Conservation (phyloP, 2,797 vertebrate genomes). For the Pipistrellus pipistrellus region DNA sequence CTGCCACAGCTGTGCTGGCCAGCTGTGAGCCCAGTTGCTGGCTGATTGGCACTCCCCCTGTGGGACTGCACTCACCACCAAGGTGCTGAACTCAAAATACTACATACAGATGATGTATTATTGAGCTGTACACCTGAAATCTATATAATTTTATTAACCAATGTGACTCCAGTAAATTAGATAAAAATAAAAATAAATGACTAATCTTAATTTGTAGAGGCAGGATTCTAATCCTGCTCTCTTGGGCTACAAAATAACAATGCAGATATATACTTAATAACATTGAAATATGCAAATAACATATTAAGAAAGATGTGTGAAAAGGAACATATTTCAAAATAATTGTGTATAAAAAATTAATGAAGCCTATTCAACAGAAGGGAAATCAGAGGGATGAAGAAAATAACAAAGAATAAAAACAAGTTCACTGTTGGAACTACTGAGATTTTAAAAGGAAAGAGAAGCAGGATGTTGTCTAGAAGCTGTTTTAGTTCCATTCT, state of each 20-base stretch:
- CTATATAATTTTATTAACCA: background rate
- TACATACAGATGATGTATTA: background rate
- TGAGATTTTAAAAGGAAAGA: background rate
- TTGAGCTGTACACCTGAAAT: background rate
- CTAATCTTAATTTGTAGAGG: background rate
- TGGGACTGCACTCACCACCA: no score
- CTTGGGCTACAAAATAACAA: background rate
- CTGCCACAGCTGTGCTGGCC: no score
- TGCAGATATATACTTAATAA: background rate
- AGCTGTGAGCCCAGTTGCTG: no score
- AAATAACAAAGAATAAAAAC: slow-evolving; percentile 27
- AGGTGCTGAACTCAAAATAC: background rate
- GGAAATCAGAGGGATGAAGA: background rate
- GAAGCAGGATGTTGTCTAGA: background rate
- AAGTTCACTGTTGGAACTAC: background rate
- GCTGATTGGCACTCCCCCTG: no score
- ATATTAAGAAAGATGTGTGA: background rate
- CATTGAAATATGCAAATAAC: background rate
- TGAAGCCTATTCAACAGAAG: background rate
- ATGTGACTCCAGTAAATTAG: background rate
- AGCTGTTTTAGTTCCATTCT: slow-evolving; percentile 1
- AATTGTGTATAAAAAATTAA: background rate
- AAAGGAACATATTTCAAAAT: background rate
- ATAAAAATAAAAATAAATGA: background rate
- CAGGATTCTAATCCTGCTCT: background rate